These are phyloP conservation scores for Neogobius melanostomus DNA, from an alignment of 2,113 vertebrate species.

Conservation along the genomic window DNA sequence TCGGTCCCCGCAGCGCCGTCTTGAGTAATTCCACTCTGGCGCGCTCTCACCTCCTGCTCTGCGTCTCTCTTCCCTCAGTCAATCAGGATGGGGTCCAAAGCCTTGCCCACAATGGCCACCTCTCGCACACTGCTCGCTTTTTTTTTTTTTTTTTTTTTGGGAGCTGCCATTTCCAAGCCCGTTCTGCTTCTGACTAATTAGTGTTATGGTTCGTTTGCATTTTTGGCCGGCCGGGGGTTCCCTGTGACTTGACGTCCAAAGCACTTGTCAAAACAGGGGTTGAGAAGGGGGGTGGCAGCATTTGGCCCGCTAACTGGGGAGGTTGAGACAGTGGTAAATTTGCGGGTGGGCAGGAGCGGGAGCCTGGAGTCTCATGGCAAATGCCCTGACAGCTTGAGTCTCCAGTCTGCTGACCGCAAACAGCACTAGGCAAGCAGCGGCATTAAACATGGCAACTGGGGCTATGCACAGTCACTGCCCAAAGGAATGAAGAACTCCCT, in stretches of 20 bases:
- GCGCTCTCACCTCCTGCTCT: slow-evolving; percentile 16
- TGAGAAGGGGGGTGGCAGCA: slow-evolving; percentile 25
- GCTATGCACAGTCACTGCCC: slow-evolving; percentile 29
- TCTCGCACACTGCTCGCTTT: slow-evolving; percentile 37
- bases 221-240: slow-evolving; percentile 67
- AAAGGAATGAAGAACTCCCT: slow-evolving; percentile 25
- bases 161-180: slow-evolving; percentile 59
- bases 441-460: slow-evolving; percentile 37
- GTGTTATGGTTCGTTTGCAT: slow-evolving; percentile 77
- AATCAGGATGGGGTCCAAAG: slow-evolving; percentile 66
- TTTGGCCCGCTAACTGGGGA: slow-evolving; percentile 38
- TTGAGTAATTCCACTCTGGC: slow-evolving; percentile 42
- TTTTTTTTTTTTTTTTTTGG: slow-evolving; percentile 20
- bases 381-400: slow-evolving; percentile 60
- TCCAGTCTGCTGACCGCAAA: slow-evolving; percentile 54
- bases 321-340: slow-evolving; percentile 38
- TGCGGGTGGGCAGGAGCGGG: slow-evolving; percentile 49
- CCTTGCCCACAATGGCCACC: slow-evolving; percentile 49
- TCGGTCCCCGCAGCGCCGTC: slow-evolving; percentile 20
- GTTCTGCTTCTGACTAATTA: slow-evolving; percentile 71
- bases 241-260: slow-evolving; percentile 74
- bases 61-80: slow-evolving; percentile 48
- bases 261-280: slow-evolving; percentile 75
- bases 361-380: slow-evolving; percentile 43
- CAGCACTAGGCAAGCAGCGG: slow-evolving; percentile 44